Evolutionary conservation across 2,797 vertebrate genomes (phyloP).

Genomic region (Acanthopagrus latus): DNA sequence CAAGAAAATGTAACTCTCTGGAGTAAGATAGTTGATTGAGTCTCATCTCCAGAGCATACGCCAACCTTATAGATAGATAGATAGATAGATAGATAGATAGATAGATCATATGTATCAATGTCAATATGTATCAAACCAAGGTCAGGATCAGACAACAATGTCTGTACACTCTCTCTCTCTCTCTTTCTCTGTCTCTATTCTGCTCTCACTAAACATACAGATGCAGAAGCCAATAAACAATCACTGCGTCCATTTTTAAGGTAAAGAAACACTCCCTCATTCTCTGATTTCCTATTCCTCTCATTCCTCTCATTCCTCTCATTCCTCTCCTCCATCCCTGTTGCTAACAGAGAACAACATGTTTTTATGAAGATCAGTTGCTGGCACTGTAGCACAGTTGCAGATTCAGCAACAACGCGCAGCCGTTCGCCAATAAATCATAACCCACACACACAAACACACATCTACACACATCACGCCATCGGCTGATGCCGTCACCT

Average conservation of each 20-base stretch:
- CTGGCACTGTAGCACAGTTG: conserved; percentile 62
- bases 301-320: conserved; percentile 38
- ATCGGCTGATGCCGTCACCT: conserved; percentile 55
- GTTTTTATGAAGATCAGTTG: conserved; percentile 71
- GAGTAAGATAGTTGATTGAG: no score
- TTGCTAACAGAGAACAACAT: conserved; percentile 60
- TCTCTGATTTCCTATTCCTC: conserved; percentile 29
- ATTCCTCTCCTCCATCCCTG: conserved; percentile 37
- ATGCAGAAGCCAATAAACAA: conserved; percentile 27
- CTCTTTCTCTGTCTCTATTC: background rate
- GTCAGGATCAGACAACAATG: conserved; percentile 17
- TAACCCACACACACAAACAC: conserved; percentile 40
- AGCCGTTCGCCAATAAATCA: conserved; percentile 75
- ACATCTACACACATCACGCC: conserved; percentile 39
- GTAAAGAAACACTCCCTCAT: conserved; percentile 26
- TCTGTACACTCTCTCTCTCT: background rate
- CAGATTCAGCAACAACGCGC: conserved; percentile 76
- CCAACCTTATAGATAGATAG: no score
- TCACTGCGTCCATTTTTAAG: conserved; percentile 34
- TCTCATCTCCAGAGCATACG: no score
- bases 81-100: no score
- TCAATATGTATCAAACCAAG: no score
- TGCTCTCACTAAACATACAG: background rate
- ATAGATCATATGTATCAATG: no score
- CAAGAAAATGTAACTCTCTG: no score